These are phyloP conservation scores for Rhynchotus rufescens DNA, from an alignment of 2,797 vertebrate genomes.

Conservation along the genomic window DNA sequence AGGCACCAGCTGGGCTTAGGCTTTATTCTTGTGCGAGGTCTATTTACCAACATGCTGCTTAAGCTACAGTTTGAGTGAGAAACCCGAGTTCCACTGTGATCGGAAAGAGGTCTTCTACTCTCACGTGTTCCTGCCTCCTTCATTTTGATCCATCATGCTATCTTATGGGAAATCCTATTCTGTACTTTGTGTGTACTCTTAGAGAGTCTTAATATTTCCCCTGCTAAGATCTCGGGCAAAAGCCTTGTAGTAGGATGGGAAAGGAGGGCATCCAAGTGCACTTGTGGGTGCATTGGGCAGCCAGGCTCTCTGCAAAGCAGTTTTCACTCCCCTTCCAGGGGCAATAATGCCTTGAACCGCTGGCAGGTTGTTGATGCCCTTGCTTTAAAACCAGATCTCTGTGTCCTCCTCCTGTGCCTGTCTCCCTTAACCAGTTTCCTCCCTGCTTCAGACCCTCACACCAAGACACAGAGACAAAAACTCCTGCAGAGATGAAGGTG, in stretches of 20 bases:
- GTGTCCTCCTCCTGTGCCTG: background rate
- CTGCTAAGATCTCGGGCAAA: background rate
- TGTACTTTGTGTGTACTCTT: background rate
- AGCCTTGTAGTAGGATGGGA: background rate
- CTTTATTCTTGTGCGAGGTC: background rate
- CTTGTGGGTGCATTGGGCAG: background rate
- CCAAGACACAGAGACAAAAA: background rate
- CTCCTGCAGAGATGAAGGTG: background rate
- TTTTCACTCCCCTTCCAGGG: background rate
- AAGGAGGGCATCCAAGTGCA: background rate
- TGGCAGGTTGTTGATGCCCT: background rate
- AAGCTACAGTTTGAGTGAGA: background rate
- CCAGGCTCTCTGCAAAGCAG: background rate
- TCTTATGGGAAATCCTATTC: constrained; percentile 11
- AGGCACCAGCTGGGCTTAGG: constrained; percentile 25
- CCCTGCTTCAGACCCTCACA: background rate
- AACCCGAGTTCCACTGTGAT: constrained; percentile 5
- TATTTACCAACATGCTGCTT: background rate
- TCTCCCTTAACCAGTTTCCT: background rate
- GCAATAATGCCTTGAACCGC: background rate
- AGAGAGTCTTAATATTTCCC: background rate
- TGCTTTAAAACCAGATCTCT: background rate
- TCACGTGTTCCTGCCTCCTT: background rate
- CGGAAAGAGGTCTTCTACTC: background rate
- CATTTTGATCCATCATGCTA: background rate